phyloP scores from a whole-genome alignment of 1,140 invertebrate genomes.

The Nasonia longicornis region DNA sequence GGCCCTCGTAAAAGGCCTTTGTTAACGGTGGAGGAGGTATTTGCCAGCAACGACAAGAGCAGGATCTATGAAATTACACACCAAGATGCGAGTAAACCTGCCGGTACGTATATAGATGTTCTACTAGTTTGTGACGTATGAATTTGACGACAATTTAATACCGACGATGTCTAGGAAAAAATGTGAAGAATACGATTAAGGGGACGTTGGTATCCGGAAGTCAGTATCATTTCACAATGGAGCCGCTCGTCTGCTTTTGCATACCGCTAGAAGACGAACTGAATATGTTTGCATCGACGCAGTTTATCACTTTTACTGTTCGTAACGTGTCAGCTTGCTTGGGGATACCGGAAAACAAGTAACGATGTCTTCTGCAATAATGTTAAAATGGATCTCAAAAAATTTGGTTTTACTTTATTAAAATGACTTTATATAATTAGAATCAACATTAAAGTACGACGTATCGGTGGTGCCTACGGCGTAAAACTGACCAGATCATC shows the following conservation, averaged over 20 bases:
- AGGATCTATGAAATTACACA: slow-evolving; percentile 55
- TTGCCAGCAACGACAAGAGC: slow-evolving; percentile 64
- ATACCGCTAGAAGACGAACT: slow-evolving; percentile 76
- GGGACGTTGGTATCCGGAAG: slow-evolving; percentile 67
- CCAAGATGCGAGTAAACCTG: slow-evolving; percentile 53
- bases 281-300: slow-evolving; percentile 68
- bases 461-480: slow-evolving; percentile 81
- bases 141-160: not conserved
- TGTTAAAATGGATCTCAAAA: not conserved
- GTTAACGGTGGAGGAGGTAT: slow-evolving; percentile 73
- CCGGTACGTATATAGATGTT: not conserved
- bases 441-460: slow-evolving; percentile 74
- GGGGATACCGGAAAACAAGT: slow-evolving; percentile 62
- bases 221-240: slow-evolving; percentile 78
- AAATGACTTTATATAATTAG: slow-evolving; percentile 57
- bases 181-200: slow-evolving; percentile 65
- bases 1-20: slow-evolving; percentile 68
- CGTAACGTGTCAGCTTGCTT: slow-evolving; percentile 68
- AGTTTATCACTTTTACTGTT: not conserved
- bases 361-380: not conserved
- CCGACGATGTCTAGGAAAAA: slow-evolving; percentile 29
- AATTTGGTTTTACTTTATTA: not conserved
- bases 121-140: not conserved
- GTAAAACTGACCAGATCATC: slow-evolving; percentile 73
- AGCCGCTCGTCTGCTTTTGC: slow-evolving; percentile 75